Evolutionary conservation across 2,888 invertebrate genomes (phyloP).

Genomic region (Campoplex capitator): DNA sequence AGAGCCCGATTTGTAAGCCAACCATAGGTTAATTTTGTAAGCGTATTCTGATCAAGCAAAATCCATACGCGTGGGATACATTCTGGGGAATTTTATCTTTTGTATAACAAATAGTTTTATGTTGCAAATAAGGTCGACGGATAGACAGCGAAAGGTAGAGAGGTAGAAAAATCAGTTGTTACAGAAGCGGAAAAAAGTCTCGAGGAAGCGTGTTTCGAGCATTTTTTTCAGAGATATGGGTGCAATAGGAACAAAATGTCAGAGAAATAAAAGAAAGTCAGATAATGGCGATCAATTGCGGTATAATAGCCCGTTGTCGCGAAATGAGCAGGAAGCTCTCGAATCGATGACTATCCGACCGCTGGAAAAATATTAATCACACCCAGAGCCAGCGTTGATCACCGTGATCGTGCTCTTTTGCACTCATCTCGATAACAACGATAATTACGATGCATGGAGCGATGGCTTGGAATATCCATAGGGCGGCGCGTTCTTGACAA

Average conservation of each 20-base stretch:
- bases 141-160: neutral
- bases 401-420: conserved; percentile 64
- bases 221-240: neutral
- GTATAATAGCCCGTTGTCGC: neutral
- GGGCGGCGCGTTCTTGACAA: conserved; percentile 63
- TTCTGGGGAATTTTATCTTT: conserved; percentile 49
- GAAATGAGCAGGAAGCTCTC: neutral
- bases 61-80: neutral
- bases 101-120: conserved; percentile 41
- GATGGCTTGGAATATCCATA: conserved; percentile 78
- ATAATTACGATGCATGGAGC: conserved; percentile 69
- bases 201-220: neutral
- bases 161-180: conserved; percentile 4
- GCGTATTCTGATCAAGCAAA: conserved; percentile 53
- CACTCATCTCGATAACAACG: conserved; percentile 65
- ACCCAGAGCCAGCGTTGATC: conserved; percentile 54
- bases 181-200: neutral
- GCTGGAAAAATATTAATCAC: conserved; percentile 46
- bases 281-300: neutral
- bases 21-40: conserved; percentile 50
- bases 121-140: neutral
- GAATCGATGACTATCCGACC: neutral
- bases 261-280: neutral
- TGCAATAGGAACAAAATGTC: neutral
- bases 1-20: conserved; percentile 16